Conservation (phyloP, 2,888 invertebrate genomes). For the Muschampia plurimacula region DNA sequence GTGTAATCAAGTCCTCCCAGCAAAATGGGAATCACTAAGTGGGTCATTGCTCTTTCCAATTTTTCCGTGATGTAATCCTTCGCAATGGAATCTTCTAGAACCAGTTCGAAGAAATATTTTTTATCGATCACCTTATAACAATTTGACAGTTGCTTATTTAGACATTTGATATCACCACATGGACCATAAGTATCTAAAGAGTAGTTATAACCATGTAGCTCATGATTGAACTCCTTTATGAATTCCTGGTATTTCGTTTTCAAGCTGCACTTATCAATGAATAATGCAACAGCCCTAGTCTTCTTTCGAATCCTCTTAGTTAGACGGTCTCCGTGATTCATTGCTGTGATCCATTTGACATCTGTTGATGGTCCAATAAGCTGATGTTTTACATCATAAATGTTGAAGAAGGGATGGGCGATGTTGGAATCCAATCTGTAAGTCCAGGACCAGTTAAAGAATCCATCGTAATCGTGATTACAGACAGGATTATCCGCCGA, state of each 20-base stretch:
- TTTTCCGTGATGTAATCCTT: constrained; percentile 69
- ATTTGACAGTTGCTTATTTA: constrained; percentile 52
- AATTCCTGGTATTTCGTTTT: constrained; percentile 62
- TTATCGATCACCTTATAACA: constrained; percentile 67
- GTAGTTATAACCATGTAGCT: constrained; percentile 64
- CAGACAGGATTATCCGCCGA: constrained; percentile 65
- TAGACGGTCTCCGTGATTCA: constrained; percentile 54
- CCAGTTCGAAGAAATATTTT: constrained; percentile 68
- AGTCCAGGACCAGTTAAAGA: constrained; percentile 80
- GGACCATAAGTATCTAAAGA: constrained; percentile 66
- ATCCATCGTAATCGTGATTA: constrained; percentile 61
- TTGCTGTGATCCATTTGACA: constrained; percentile 59
- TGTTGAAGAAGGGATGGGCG: constrained; percentile 65
- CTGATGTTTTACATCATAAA: constrained; percentile 55
- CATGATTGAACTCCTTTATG: constrained; percentile 59
- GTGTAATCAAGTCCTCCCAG: constrained; percentile 63
- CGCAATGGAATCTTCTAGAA: constrained; percentile 64
- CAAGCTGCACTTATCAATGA: constrained; percentile 62
- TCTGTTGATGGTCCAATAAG: constrained; percentile 62
- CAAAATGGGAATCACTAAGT: constrained; percentile 67
- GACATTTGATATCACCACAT: constrained; percentile 65
- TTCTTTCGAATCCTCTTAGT: constrained; percentile 54
- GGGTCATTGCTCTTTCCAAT: constrained; percentile 61
- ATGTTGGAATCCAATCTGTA: constrained; percentile 73
- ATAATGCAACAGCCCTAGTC: constrained; percentile 68